These are phyloP conservation scores for Serilophus lunatus DNA, from an alignment of 2,113 vertebrate species.

Conservation along the genomic window DNA sequence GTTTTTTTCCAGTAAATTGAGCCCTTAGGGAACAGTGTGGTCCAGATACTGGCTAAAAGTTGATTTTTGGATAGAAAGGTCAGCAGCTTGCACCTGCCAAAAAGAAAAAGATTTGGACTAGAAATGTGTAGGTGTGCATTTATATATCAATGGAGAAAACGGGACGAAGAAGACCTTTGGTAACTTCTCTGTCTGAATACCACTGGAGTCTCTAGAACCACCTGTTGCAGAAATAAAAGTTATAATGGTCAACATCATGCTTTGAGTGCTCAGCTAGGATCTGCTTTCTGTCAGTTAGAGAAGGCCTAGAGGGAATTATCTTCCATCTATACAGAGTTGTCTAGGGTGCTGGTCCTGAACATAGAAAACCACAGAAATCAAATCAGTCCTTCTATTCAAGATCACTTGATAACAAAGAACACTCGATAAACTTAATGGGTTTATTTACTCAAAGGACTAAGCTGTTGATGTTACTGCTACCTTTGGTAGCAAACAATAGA, in stretches of 20 bases:
- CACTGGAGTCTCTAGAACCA: not conserved
- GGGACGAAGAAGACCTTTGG: not conserved
- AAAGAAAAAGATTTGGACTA: not conserved
- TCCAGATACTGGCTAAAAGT: not conserved
- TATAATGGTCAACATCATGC: not conserved
- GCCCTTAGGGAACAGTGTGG: not conserved
- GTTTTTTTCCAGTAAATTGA: not conserved
- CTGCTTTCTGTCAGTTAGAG: not conserved
- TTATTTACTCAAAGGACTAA: not conserved
- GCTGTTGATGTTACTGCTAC: not conserved
- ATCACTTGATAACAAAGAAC: not conserved
- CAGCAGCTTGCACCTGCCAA: not conserved
- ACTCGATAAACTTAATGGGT: accelerated
- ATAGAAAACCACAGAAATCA: not conserved
- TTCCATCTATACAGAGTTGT: not conserved
- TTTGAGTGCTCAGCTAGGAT: not conserved
- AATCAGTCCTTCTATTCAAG: not conserved
- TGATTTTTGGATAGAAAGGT: not conserved
- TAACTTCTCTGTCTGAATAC: not conserved
- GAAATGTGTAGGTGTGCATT: not conserved
- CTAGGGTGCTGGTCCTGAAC: not conserved
- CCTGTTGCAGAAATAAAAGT: not conserved
- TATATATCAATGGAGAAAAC: not conserved
- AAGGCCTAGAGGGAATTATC: not conserved
- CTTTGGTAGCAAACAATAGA: not conserved